Evolutionary conservation across 2,113 vertebrate species (phyloP).

Genomic region (Craseonycteris thonglongyai): DNA sequence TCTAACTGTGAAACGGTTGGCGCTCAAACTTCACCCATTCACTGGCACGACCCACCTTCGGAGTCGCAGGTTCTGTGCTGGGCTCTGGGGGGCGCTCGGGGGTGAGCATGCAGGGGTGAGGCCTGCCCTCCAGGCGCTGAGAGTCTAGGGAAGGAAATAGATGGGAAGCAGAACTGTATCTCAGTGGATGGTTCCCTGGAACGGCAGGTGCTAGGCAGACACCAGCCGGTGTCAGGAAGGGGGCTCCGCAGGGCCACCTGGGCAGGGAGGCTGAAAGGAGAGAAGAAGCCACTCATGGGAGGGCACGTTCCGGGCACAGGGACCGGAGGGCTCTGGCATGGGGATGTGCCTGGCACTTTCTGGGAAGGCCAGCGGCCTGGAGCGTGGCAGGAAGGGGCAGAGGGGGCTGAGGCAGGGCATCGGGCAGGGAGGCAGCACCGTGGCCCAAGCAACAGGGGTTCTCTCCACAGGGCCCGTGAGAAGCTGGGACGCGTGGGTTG

Average conservation of each 20-base stretch:
- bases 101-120: not conserved
- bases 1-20: not conserved
- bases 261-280: not conserved
- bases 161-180: not conserved
- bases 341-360: not conserved
- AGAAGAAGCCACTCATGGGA: not conserved
- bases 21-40: not conserved
- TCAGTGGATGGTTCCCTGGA: not conserved
- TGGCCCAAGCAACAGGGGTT: not conserved
- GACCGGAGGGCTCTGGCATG: not conserved
- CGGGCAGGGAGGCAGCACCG: rapidly evolving
- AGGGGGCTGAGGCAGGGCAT: rapidly evolving
- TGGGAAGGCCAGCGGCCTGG: not conserved
- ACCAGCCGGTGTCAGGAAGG: not conserved
- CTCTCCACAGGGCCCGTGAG: not conserved
- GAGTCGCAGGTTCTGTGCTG: not conserved
- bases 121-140: not conserved
- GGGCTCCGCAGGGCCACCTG: rapidly evolving
- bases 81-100: not conserved
- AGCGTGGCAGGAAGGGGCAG: rapidly evolving
- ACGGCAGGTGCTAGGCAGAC: too few species aligned
- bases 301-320: not conserved
- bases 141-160: not conserved
- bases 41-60: rapidly evolving
- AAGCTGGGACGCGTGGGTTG: rapidly evolving